Conservation (phyloP, 1,140 invertebrate species). For the Calosoma granatense region DNA sequence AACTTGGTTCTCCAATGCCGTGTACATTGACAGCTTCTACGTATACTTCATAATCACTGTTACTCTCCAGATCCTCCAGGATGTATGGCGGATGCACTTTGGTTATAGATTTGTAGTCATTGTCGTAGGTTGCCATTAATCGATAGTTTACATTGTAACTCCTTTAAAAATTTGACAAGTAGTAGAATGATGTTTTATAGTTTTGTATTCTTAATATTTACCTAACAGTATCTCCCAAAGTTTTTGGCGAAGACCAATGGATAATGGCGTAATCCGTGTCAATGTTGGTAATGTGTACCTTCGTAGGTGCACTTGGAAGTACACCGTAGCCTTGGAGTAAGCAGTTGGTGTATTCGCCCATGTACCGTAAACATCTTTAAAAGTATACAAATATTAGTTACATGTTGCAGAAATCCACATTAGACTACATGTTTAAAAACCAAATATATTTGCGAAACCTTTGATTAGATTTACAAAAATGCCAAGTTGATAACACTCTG, state of each 20-base stretch:
- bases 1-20: slow-evolving; percentile 61
- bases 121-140: slow-evolving; percentile 24
- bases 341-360: slow-evolving; percentile 67
- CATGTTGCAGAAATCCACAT: slow-evolving; percentile 7
- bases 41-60: slow-evolving; percentile 70
- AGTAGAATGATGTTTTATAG: neutral
- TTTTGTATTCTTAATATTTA: slow-evolving; percentile 10
- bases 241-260: slow-evolving; percentile 64
- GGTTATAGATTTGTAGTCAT: slow-evolving; percentile 28
- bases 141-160: slow-evolving; percentile 3
- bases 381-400: slow-evolving; percentile 10
- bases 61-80: slow-evolving; percentile 58
- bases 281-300: slow-evolving; percentile 58
- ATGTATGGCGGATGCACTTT: slow-evolving; percentile 56
- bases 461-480: too few relatives aligned
- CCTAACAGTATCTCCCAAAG: slow-evolving; percentile 54
- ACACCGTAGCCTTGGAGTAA: slow-evolving; percentile 74
- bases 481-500: too few relatives aligned
- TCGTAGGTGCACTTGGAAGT: slow-evolving; percentile 55
- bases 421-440: neutral
- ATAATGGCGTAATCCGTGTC: slow-evolving; percentile 64
- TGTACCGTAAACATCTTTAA: slow-evolving; percentile 64
- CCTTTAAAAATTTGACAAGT: neutral
- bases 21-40: slow-evolving; percentile 72
- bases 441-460: slow-evolving; percentile 1